Conservation (phyloP, 2,113 vertebrate genomes). For the Onychorhynchus coronatus region DNA sequence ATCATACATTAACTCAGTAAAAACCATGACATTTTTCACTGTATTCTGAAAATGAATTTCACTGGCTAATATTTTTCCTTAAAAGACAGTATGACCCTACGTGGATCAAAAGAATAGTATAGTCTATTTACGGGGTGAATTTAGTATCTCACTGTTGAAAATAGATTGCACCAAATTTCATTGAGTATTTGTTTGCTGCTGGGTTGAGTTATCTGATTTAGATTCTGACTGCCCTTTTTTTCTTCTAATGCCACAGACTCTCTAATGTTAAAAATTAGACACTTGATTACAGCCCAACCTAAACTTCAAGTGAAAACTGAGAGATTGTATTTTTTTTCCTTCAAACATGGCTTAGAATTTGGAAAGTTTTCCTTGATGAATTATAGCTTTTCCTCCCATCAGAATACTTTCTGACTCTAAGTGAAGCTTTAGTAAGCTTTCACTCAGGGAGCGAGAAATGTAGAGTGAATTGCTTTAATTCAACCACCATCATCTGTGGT, state of each 20-base stretch:
- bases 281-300: background rate
- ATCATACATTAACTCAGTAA: background rate
- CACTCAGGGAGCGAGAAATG: background rate
- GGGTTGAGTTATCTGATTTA: background rate
- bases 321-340: background rate
- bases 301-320: background rate
- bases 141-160: background rate
- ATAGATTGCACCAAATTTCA: background rate
- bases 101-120: background rate
- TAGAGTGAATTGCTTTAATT: background rate
- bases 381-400: background rate
- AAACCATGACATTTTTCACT: background rate
- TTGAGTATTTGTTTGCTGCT: background rate
- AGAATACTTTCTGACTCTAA: background rate
- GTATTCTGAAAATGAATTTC: background rate
- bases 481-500: too few species aligned
- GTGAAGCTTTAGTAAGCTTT: background rate
- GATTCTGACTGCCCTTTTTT: background rate
- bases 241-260: background rate
- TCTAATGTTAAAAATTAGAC: background rate
- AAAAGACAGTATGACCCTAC: background rate
- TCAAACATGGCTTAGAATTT: background rate
- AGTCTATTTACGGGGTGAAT: background rate
- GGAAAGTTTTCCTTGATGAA: background rate
- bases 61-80: background rate